Evolutionary conservation across 2,797 vertebrate species (phyloP).

Genomic region (Labeo calbasu): DNA sequence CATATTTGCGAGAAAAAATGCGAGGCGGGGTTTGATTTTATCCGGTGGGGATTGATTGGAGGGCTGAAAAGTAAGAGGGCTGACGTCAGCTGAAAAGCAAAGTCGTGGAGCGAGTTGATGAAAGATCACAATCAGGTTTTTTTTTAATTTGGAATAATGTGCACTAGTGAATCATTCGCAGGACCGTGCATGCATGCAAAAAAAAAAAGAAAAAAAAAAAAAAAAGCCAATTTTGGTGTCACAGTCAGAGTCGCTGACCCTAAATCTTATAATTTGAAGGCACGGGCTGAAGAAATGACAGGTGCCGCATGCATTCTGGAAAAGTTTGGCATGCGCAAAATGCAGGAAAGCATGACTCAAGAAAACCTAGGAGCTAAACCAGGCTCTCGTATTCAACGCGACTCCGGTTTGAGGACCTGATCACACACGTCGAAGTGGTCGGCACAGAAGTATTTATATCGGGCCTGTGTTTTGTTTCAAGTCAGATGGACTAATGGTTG

Average conservation of each 20-base stretch:
- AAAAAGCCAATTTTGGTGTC: not conserved
- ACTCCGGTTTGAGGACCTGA: conserved; percentile 55
- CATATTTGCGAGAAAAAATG: not conserved
- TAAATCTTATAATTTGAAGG: conserved; percentile 4
- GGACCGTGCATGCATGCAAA: not conserved
- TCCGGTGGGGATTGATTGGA: not conserved
- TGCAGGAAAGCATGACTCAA: conserved; percentile 48
- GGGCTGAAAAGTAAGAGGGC: not conserved
- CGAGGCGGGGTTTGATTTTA: conserved; percentile 10
- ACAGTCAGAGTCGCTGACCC: not conserved
- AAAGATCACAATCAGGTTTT: not conserved
- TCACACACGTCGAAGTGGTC: conserved; percentile 62
- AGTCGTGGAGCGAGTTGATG: not conserved
- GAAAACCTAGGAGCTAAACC: conserved; percentile 45
- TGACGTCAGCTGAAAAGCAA: not conserved
- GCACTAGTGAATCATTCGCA: conserved; percentile 2
- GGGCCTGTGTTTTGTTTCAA: conserved; percentile 63
- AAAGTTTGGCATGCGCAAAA: conserved; percentile 24
- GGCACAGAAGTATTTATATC: conserved; percentile 59
- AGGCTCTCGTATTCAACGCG: conserved; percentile 50
- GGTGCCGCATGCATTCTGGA: conserved; percentile 24
- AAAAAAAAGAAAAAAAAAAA: not conserved
- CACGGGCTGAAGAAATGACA: conserved; percentile 5
- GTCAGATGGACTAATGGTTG: conserved; percentile 66
- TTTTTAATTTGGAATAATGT: not conserved